Conservation (phyloP, 2,113 vertebrate genomes). For the Andinoacara biseriatus region DNA sequence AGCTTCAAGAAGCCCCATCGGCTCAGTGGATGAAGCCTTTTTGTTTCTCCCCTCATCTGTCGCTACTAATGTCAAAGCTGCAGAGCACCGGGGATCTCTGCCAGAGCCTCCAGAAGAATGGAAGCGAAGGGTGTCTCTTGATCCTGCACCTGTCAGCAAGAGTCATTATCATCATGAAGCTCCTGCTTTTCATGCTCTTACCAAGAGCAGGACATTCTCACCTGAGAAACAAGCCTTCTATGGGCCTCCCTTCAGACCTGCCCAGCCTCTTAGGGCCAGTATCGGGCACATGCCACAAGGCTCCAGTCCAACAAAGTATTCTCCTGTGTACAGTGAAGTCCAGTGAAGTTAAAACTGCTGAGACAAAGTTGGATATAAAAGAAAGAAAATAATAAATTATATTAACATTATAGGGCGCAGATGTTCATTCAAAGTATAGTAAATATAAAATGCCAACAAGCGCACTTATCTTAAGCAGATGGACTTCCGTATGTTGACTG, state of each 20-base stretch:
- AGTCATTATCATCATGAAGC: slow-evolving; percentile 41
- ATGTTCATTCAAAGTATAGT: neutral
- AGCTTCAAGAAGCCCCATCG: slow-evolving; percentile 83
- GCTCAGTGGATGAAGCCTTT: slow-evolving; percentile 88
- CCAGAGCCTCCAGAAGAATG: slow-evolving; percentile 84
- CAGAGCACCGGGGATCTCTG: slow-evolving; percentile 83
- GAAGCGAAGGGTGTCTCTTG: slow-evolving; percentile 82
- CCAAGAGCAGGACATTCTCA: slow-evolving; percentile 61
- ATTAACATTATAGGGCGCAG: neutral
- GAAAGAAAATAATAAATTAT: neutral
- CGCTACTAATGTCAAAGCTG: slow-evolving; percentile 80
- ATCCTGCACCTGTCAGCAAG: slow-evolving; percentile 61
- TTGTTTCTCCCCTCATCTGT: slow-evolving; percentile 80
- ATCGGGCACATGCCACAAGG: slow-evolving; percentile 72
- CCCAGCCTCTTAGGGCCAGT: slow-evolving; percentile 76
- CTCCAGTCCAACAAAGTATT: slow-evolving; percentile 76
- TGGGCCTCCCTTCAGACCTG: slow-evolving; percentile 80
- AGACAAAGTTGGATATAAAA: slow-evolving; percentile 1
- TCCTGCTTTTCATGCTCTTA: slow-evolving; percentile 22
- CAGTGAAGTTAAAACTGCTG: slow-evolving; percentile 75
- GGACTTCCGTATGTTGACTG: neutral
- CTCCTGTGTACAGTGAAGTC: slow-evolving; percentile 74
- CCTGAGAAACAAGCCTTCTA: slow-evolving; percentile 64
- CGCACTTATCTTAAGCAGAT: neutral
- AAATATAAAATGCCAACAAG: neutral